Evolutionary conservation across 2,797 vertebrate species (phyloP), one percentile per base, ranked within the genome.

Genomic region (Phylloscopus collybita): DNA sequence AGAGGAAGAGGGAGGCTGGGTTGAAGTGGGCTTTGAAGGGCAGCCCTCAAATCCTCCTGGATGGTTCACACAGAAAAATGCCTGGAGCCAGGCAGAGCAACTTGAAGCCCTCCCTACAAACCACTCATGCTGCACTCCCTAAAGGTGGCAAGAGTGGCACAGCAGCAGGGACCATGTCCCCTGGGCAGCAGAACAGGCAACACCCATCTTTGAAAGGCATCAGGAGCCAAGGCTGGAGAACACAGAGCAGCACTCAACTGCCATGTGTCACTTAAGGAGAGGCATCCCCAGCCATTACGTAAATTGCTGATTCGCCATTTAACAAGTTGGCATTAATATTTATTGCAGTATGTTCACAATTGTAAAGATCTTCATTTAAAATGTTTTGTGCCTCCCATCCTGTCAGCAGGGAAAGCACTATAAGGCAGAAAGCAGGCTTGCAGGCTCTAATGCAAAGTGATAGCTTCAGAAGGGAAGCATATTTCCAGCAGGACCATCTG

Each of bases 401-500:
- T 97, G 94, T 97, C 96, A 94, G 90, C 80, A 75, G 74, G 85
- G 94, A 97, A 97, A 95, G 54, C 96, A 70, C 95, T 97, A 87
- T 92, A 93, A 97, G 96, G 93, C 90, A 97, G 96, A 78, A 74
- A 96, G 97, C 90, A 95, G 89, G 86, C 91, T 91, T 96, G 85
- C 93, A 96, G 93, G 96, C 97, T 97, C 94, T 97, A 97, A 97
- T 96, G 94, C 94, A 97, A 94, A 96, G 93, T 96, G 95, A 97
- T 96, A 95, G 90, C 92, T 97, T 72, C 89, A 88, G 9, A n/a
- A 38, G 80, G 64, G 57, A 97, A 97, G 90, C 86, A 85, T 96
- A 72, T 97, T 98, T 97, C 94, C 95, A 98, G 90, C 91, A 85
- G 84, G 89, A 98, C 97, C 95, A 98, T 97, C 97, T 98, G 97